phyloP scores from a whole-genome alignment of 2,888 invertebrate genomes.

The Parnassius mnemosyne region DNA sequence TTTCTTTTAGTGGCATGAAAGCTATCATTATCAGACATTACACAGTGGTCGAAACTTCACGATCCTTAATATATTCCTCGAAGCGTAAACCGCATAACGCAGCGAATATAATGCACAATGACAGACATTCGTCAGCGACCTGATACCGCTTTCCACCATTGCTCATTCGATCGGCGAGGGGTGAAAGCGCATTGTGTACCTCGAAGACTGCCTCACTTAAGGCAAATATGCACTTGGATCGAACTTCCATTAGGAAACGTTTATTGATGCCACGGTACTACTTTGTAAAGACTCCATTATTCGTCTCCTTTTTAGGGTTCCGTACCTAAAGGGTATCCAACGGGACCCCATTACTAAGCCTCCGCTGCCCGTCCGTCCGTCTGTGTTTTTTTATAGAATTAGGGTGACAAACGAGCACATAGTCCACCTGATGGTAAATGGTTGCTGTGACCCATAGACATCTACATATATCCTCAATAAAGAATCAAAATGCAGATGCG shows the following conservation, averaged over 20 bases:
- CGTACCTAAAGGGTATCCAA: no score
- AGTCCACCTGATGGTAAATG: no score
- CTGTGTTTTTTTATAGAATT: no score
- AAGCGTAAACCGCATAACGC: constrained; percentile 3
- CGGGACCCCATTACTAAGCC: no score
- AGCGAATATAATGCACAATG: constrained; percentile 6
- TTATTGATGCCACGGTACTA: not conserved
- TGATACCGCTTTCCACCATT: constrained; percentile 22
- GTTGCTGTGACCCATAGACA: no score
- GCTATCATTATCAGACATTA: no score
- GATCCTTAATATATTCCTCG: not conserved
- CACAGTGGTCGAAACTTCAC: no score
- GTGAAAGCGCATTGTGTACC: constrained; percentile 21
- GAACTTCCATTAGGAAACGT: constrained; percentile 11
- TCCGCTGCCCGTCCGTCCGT: no score
- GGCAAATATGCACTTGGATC: constrained; percentile 15
- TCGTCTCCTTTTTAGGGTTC: not conserved
- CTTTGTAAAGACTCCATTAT: not conserved
- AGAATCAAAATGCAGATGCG: no score
- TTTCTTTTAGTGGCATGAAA: no score
- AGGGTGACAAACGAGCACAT: no score
- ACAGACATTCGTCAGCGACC: constrained; percentile 3
- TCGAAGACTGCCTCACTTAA: constrained; percentile 6
- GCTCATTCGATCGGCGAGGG: constrained; percentile 16
- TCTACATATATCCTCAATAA: no score